Conservation (phyloP, 2,113 vertebrate species). For the Triplophysa tibetana region DNA sequence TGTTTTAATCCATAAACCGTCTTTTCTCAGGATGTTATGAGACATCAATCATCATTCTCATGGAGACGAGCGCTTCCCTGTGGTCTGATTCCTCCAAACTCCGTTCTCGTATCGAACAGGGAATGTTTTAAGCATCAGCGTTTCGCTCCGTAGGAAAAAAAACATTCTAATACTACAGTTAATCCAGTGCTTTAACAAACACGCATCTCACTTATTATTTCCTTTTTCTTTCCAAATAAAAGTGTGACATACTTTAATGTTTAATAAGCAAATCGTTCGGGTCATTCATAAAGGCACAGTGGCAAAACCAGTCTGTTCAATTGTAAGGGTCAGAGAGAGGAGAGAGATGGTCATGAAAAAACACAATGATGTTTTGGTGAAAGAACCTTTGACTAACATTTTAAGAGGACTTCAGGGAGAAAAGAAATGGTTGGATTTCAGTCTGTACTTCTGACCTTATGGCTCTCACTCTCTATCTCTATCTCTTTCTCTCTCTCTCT, state of each 20-base stretch:
- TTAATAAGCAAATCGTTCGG: too few species aligned
- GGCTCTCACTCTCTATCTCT: background rate
- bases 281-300: too few species aligned
- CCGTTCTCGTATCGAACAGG: conserved; percentile 15
- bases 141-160: conserved; percentile 29
- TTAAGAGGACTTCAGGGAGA: too few species aligned
- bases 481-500: background rate
- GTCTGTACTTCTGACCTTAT: background rate
- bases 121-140: conserved; percentile 35
- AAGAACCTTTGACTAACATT: too few species aligned
- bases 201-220: background rate
- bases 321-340: too few species aligned
- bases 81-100: conserved; percentile 24
- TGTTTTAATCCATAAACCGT: conserved; percentile 53
- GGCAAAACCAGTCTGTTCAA: too few species aligned
- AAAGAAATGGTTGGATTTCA: too few species aligned
- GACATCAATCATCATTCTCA: conserved; percentile 53
- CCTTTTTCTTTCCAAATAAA: too few species aligned
- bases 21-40: conserved; percentile 58
- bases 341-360: too few species aligned
- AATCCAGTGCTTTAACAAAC: conserved; percentile 15
- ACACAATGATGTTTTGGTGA: too few species aligned
- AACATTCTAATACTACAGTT: conserved; percentile 4
- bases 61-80: conserved; percentile 25
- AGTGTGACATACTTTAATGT: too few species aligned